Base-by-base conservation (phyloP, 2,888 invertebrate species). In the Polymixis lichenea region DNA sequence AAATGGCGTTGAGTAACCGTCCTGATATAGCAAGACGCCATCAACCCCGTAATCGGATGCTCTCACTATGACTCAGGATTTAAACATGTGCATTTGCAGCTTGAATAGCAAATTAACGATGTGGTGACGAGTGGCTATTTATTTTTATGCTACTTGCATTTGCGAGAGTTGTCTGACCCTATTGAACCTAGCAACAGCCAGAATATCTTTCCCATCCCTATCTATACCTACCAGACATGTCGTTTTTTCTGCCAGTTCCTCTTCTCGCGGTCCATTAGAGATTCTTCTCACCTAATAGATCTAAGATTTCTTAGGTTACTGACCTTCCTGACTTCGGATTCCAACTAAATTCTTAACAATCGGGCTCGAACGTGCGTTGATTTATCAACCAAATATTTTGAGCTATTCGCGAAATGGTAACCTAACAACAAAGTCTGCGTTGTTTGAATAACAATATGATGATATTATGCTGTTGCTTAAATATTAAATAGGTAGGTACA, bases 11-110 rank as follows among this genome's bases (percentile, higher is more conserved):
- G 95, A 95, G 95, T 93, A 95, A 95, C 91, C 87, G 55, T 91
- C 93, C 91, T 89, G 91, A 94, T 95, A 92, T 95, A 95, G 94
- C 89, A 67, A 88, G 86, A 89, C 89, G 89, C 88, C 88, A 89
- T 86, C 77, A 58, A 83, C 84, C 86, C 88, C 88, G 90, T 92
- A 92, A 92, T 90, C 82, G 74, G 86, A 89, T 77, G 69, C 89
- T 88, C 87, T 88, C 85, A 86, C 85, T 81, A 83, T 94, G 94
- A 95, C 86, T 95, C 95, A 94, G 90, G 82, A 81, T 80, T 77
- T 82, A 77, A 90, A 90, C 91, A 92, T 91, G 91, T 88, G 89
- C 91, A 90, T 87, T 86, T 92, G 91, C 87, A 88, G 79, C 76
- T 80, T 81, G 72, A 86, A 85, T 84, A 72, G 78, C 69, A 74